Base-by-base conservation (phyloP, 2,113 vertebrate species). In the Pelusios castaneus region DNA sequence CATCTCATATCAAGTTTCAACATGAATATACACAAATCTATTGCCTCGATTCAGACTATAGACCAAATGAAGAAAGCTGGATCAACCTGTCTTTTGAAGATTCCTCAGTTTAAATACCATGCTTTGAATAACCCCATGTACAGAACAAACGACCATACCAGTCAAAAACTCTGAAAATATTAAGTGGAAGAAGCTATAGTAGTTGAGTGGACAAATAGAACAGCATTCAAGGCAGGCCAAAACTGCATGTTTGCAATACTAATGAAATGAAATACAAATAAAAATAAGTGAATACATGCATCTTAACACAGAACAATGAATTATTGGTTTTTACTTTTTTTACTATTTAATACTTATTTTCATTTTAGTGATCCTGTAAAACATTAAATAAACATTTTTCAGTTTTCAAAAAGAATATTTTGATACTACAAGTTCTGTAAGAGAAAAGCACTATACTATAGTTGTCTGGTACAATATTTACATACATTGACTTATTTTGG, bases 1-100 rank as follows among this genome's bases (percentile, higher is more conserved):
- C 82, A 91, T 47, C 73, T 29, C 82, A 85, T 94, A 88, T 96
- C 93, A 41, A 12, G 55, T 93, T 93, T 82, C 94, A 82, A 73
- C 89, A 91, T 2, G n/a, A 91, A 92, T 92, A 89, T 54, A 70
- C 11, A 60, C 3, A 83, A 92, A 77, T 13, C 86, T 58, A 47
- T 80, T 43, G 43, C 80, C 76, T 58, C 54, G 43, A 82, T 55
- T 55, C 91, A 41, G 47, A 88, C 54, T 1, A 45, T 3, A 70
- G 85, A 88, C 80, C 21, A 89, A 77, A 56, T 34, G 8, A 6
- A 49, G 60, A 54, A 80, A 3, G 41, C 27, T 63, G 89, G 75
- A 81, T 70, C 6, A 51, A 87, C 51, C 38, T 82, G 49, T 24
- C 77, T 51, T 17, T 87, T 85, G 29, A 10, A 19, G 27, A 82